Evolutionary conservation across 2,113 vertebrate genomes (phyloP).

Genomic region (Pitta sordida): DNA sequence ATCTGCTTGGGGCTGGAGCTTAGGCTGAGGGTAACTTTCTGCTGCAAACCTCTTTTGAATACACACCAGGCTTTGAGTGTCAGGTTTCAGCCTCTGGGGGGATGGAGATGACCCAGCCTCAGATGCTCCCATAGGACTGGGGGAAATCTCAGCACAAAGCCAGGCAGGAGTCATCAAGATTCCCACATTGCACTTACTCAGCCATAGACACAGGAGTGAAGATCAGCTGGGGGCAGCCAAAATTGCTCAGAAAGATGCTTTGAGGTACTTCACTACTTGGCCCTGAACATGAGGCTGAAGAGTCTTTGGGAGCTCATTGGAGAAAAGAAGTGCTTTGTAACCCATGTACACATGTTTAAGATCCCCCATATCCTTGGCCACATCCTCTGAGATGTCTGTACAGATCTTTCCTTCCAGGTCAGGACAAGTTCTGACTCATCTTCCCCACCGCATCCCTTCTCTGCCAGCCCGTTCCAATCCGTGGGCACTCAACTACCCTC

Average conservation of each 20-base stretch:
- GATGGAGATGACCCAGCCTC: too few species aligned
- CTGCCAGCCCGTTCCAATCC: neutral
- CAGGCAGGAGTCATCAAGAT: neutral
- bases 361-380: too few species aligned
- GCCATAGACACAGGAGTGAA: neutral
- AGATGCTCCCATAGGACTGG: neutral
- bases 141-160: neutral
- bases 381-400: neutral
- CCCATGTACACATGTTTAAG: neutral
- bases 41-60: neutral
- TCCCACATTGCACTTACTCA: fast-evolving
- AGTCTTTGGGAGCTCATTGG: neutral
- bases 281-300: neutral
- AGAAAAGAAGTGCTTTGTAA: neutral
- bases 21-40: neutral
- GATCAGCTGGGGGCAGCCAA: neutral
- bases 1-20: fast-evolving
- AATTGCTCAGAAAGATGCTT: neutral
- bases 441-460: neutral
- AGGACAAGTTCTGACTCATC: neutral
- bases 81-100: neutral
- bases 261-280: fast-evolving
- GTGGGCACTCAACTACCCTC: neutral
- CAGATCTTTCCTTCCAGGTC: neutral
- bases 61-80: neutral